These are phyloP conservation scores for Corvus moneduloides DNA, from an alignment of 2,113 vertebrate genomes.

Conservation along the genomic window DNA sequence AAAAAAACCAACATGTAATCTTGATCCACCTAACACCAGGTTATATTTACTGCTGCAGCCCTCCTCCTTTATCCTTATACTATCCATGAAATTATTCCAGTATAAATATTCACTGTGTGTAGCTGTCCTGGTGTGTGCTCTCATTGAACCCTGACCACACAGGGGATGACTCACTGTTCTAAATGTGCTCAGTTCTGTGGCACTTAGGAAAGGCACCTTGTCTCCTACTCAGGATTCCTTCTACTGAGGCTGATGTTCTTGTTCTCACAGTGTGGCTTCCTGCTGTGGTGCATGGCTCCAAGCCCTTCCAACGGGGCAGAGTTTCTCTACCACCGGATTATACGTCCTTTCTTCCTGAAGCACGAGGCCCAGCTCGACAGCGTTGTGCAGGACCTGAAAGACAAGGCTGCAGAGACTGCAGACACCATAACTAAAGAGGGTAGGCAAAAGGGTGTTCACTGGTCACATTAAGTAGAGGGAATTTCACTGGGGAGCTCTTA, in stretches of 20 bases:
- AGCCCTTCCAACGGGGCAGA: constrained; percentile 88
- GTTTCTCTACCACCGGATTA: constrained; percentile 84
- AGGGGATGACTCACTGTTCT: neutral
- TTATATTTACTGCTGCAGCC: neutral
- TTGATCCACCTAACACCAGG: neutral
- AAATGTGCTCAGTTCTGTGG: neutral
- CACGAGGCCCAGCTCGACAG: constrained; percentile 84
- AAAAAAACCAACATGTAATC: neutral
- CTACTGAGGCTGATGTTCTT: neutral
- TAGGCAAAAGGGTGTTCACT: constrained; percentile 38
- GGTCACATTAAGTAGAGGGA: neutral
- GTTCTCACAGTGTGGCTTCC: constrained; percentile 83
- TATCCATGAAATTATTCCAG: neutral
- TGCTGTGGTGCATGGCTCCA: constrained; percentile 96
- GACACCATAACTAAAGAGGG: constrained; percentile 90
- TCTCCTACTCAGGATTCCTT: neutral
- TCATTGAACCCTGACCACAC: accelerated
- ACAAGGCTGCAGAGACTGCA: constrained; percentile 89
- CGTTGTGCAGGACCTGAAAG: constrained; percentile 85
- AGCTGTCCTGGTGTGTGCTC: neutral
- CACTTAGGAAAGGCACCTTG: neutral
- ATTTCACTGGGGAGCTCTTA: neutral
- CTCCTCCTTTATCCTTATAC: neutral
- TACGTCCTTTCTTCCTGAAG: constrained; percentile 91
- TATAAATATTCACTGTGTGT: neutral